Evolutionary conservation across 2,797 vertebrate genomes (phyloP).

Genomic region (Protonibea diacanthus): DNA sequence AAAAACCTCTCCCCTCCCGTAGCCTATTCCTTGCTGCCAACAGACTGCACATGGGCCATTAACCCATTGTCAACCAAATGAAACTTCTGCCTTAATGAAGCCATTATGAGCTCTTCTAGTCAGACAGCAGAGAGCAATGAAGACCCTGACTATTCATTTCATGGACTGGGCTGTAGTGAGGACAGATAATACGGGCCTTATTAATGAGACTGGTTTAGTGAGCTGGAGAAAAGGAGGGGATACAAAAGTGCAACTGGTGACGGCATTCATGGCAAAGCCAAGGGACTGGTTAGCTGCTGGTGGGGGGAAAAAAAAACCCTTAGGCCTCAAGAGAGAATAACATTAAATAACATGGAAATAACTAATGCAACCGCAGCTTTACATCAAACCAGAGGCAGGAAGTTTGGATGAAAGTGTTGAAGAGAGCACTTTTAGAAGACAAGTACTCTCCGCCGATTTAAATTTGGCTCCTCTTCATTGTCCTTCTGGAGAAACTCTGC

Average conservation of each 20-base stretch:
- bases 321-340: slow-evolving; percentile 13
- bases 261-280: slow-evolving; percentile 70
- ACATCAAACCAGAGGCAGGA: neutral
- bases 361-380: neutral
- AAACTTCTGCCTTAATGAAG: slow-evolving; percentile 90
- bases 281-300: slow-evolving; percentile 76
- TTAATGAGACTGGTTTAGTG: slow-evolving; percentile 87
- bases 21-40: slow-evolving; percentile 72
- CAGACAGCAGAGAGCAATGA: slow-evolving; percentile 85
- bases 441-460: too few relatives aligned
- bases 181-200: slow-evolving; percentile 83
- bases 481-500: neutral
- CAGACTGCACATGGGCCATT: slow-evolving; percentile 84
- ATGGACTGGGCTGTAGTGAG: slow-evolving; percentile 85
- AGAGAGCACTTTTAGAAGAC: neutral
- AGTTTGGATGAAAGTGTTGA: neutral
- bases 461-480: neutral
- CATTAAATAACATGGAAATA: neutral
- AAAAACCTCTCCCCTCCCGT: slow-evolving; percentile 77
- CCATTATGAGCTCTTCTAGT: slow-evolving; percentile 88
- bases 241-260: slow-evolving; percentile 83
- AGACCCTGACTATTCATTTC: slow-evolving; percentile 88
- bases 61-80: slow-evolving; percentile 90
- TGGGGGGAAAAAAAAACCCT: slow-evolving; percentile 42
- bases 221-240: slow-evolving; percentile 72